Conservation (phyloP, 2,888 invertebrate species). For the Petrophora chlorosata region DNA sequence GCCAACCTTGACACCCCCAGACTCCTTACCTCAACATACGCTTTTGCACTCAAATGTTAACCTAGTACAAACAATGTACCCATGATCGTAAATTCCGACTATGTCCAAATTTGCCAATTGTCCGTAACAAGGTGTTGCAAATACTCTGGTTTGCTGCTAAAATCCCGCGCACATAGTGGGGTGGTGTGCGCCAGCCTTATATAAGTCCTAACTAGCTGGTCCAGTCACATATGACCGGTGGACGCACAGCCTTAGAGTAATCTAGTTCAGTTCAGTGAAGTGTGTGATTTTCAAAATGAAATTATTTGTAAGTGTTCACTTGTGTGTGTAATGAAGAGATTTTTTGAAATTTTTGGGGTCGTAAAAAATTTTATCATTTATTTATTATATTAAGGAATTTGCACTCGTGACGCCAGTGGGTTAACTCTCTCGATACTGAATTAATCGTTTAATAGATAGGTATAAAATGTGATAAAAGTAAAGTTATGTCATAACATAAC, state of each 20-base stretch:
- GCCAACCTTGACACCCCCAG: constrained; percentile 9
- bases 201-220: constrained; percentile 51
- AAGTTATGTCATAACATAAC: too few relatives aligned
- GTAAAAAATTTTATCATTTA: too few relatives aligned
- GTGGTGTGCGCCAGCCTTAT: constrained; percentile 55
- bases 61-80: constrained; percentile 23
- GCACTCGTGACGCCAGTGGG: too few relatives aligned
- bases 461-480: too few relatives aligned
- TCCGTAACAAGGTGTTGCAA: constrained; percentile 41
- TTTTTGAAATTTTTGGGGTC: neutral
- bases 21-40: constrained; percentile 4
- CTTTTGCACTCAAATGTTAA: constrained; percentile 25
- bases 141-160: constrained; percentile 18
- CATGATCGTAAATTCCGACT: constrained; percentile 34
- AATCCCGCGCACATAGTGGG: constrained; percentile 54
- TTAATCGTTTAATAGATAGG: too few relatives aligned
- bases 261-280: constrained; percentile 47
- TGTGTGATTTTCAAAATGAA: constrained; percentile 60
- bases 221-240: constrained; percentile 60
- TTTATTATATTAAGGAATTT: too few relatives aligned
- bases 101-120: constrained; percentile 38
- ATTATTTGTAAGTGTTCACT: constrained; percentile 66
- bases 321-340: constrained; percentile 34
- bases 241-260: constrained; percentile 37
- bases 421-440: too few relatives aligned